These are phyloP conservation scores for Alcis repandata DNA, from an alignment of 2,888 invertebrate species.

Conservation along the genomic window DNA sequence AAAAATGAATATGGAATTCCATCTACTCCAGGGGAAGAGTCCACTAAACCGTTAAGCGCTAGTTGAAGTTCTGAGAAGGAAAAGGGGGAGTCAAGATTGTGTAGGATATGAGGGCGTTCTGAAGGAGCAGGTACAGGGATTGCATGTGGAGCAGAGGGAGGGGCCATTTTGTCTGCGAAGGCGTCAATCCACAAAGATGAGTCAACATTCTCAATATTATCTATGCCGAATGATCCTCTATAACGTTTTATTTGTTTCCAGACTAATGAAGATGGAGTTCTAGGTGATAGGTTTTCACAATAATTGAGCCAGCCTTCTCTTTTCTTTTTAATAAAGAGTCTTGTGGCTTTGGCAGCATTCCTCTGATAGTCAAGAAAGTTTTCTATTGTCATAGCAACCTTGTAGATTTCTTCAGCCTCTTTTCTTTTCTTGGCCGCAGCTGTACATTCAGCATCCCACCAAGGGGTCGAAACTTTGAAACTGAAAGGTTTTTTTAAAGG, in stretches of 20 bases:
- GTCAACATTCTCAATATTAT: not conserved
- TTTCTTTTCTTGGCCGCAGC: not conserved
- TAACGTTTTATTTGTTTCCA: not conserved
- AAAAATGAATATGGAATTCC: not conserved
- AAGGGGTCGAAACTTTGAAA: not conserved
- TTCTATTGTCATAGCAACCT: not conserved
- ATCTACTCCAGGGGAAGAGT: not conserved
- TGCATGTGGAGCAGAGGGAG: too few species aligned
- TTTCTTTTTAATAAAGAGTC: not conserved
- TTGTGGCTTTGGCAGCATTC: not conserved
- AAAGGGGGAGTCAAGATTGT: not conserved
- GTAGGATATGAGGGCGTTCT: too few species aligned
- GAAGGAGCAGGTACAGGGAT: too few species aligned
- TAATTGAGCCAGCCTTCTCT: not conserved
- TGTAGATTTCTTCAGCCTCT: not conserved
- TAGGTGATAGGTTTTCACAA: not conserved
- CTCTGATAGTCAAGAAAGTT: not conserved
- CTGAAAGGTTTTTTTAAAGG: not conserved
- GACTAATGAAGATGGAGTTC: not conserved
- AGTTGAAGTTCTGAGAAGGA: not conserved
- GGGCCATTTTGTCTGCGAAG: too few species aligned
- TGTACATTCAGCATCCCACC: not conserved
- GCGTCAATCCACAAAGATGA: too few species aligned
- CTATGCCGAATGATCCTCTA: not conserved
- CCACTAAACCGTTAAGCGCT: not conserved